Conservation (phyloP, 2,797 vertebrate genomes). For the Sarcoramphus papa region DNA sequence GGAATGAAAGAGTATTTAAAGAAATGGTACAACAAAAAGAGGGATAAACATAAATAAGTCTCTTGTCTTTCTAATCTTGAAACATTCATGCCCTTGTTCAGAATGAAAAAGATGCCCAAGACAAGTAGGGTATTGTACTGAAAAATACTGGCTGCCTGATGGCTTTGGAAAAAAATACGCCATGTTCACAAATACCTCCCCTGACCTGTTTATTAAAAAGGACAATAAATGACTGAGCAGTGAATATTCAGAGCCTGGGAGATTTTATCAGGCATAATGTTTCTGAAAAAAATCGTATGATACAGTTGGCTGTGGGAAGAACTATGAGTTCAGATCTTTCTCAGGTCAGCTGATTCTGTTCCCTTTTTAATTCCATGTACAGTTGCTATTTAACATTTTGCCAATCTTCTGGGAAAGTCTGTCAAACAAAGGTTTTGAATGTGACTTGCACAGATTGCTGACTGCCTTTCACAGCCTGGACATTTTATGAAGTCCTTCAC, state of each 20-base stretch:
- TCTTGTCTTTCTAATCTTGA: constrained; percentile 16
- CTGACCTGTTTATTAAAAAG: constrained; percentile 44
- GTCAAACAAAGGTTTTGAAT: constrained; percentile 68
- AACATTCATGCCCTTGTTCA: constrained; percentile 26
- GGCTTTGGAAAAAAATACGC: constrained; percentile 30
- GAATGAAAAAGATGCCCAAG: constrained; percentile 16
- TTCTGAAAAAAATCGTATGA: constrained; percentile 58
- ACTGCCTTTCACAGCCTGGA: constrained; percentile 41
- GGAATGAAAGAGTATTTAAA: background rate
- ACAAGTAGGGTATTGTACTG: constrained; percentile 50
- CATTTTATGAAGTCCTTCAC: constrained; percentile 59
- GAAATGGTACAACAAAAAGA: background rate
- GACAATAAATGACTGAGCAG: constrained; percentile 33
- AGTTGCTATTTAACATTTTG: constrained; percentile 70
- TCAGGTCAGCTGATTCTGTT: constrained; percentile 67
- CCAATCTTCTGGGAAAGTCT: constrained; percentile 70
- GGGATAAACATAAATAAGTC: constrained; percentile 37
- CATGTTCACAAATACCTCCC: constrained; percentile 43
- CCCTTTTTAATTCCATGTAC: constrained; percentile 65
- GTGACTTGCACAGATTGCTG: constrained; percentile 67
- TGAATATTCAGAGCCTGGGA: constrained; percentile 34
- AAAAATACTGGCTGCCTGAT: constrained; percentile 25
- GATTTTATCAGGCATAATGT: constrained; percentile 66
- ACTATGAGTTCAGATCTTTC: constrained; percentile 50
- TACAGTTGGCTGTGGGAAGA: constrained; percentile 72